A percentile compares a stretch with the other conserved stretches of the same genome.
Evolutionary conservation across 2,797 vertebrate genomes (phyloP).

Genomic region (Kryptopterus vitreolus): DNA sequence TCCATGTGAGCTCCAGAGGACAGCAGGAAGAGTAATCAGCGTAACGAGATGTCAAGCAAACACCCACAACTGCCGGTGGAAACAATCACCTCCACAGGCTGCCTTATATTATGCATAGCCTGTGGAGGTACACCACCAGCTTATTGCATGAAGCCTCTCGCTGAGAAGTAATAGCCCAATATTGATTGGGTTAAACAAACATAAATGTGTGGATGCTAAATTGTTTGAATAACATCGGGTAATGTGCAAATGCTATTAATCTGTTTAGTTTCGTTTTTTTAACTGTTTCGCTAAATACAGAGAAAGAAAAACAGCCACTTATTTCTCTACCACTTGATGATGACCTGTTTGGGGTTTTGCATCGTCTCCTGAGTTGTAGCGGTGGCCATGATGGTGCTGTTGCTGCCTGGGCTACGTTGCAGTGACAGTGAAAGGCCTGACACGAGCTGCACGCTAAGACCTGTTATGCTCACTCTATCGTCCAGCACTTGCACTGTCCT

Average conservation of each 20-base stretch:
- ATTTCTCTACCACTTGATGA: background rate
- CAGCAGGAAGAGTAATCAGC: conserved; percentile 39
- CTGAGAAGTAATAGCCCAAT: conserved; percentile 62
- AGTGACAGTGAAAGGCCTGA: conserved; percentile 78
- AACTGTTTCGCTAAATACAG: background rate
- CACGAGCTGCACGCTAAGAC: conserved; percentile 80
- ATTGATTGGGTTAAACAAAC: conserved; percentile 62
- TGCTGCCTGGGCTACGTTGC: conserved; percentile 68
- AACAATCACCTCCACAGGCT: conserved; percentile 59
- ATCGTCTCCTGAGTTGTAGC: conserved; percentile 76
- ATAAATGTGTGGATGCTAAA: conserved; percentile 9
- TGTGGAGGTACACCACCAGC: conserved; percentile 44
- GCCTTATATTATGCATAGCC: conserved; percentile 65
- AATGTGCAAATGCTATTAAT: conserved; percentile 29
- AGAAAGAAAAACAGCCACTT: background rate
- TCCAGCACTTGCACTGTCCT: conserved; percentile 81
- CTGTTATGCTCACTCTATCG: conserved; percentile 82
- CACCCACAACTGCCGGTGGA: conserved; percentile 48
- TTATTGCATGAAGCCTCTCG: conserved; percentile 42
- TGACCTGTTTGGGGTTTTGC: conserved; percentile 77
- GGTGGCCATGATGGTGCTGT: conserved; percentile 72
- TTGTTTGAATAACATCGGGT: background rate
- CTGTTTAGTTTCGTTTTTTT: background rate
- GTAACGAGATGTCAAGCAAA: conserved; percentile 52
- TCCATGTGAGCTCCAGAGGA: conserved; percentile 47